phyloP scores from a whole-genome alignment of 2,113 vertebrate species.

The Leptocoma aspasia region DNA sequence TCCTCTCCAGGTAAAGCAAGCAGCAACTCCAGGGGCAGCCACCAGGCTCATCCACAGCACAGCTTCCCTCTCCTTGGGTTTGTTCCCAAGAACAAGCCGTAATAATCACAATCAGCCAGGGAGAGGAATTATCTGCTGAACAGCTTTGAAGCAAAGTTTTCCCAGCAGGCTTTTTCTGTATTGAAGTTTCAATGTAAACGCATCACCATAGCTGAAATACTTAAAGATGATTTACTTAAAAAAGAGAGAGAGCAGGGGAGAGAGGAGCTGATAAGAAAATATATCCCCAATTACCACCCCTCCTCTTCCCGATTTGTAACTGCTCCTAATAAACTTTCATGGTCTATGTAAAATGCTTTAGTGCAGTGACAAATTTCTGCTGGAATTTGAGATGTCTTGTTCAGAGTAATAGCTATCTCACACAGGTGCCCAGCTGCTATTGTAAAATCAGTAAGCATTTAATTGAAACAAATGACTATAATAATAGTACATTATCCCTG shows the following conservation, averaged over 20 bases:
- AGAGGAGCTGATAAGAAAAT: conserved; percentile 58
- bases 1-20: neutral
- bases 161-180: conserved; percentile 16
- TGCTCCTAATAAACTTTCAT: conserved; percentile 77
- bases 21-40: neutral
- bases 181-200: conserved; percentile 45
- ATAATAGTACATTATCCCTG: conserved; percentile 99
- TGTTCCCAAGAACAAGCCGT: neutral
- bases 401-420: conserved; percentile 93
- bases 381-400: conserved; percentile 93
- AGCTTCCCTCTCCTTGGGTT: neutral
- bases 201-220: conserved; percentile 36
- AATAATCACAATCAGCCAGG: conserved; percentile 11
- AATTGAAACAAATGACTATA: conserved; percentile 99
- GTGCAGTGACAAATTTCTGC: conserved; percentile 75
- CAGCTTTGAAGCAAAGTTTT: neutral
- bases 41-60: neutral
- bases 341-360: conserved; percentile 68
- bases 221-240: conserved; percentile 57
- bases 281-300: conserved; percentile 40
- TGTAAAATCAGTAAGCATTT: conserved; percentile 99
- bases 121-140: conserved; percentile 29
- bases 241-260: neutral
- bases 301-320: conserved; percentile 49
- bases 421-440: conserved; percentile 97